These are phyloP conservation scores for Raja brachyura DNA, from an alignment of 2,113 vertebrate species.

Conservation along the genomic window DNA sequence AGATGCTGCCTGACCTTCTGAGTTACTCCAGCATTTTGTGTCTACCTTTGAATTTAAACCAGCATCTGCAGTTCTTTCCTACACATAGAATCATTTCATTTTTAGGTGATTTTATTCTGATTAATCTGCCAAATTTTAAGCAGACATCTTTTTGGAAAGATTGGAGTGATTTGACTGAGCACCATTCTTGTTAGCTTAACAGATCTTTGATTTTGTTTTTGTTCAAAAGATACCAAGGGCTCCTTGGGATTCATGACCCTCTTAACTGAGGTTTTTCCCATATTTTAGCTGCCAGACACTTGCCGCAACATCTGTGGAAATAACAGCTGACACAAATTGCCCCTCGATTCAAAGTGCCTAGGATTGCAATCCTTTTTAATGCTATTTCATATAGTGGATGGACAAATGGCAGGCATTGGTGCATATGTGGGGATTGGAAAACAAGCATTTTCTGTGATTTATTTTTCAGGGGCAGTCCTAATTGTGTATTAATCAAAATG, in stretches of 20 bases:
- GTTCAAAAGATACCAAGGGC: background rate
- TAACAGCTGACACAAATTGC: slow-evolving; percentile 24
- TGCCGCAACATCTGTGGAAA: slow-evolving; percentile 24
- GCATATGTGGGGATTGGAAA: background rate
- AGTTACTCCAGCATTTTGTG: too few relatives aligned
- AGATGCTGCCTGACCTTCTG: too few relatives aligned
- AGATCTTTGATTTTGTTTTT: background rate
- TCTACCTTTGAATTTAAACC: too few relatives aligned
- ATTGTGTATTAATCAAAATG: background rate
- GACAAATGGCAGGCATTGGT: slow-evolving; percentile 21
- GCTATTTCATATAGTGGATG: background rate
- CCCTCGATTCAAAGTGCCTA: background rate
- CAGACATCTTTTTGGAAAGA: background rate
- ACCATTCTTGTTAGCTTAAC: background rate
- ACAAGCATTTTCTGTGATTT: slow-evolving; percentile 18
- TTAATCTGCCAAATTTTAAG: background rate
- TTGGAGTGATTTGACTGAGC: background rate
- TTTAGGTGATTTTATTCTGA: background rate
- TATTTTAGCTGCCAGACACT: slow-evolving; percentile 25
- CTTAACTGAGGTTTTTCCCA: slow-evolving; percentile 4
- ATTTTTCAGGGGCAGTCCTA: background rate
- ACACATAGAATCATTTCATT: background rate
- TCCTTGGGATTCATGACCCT: slow-evolving; percentile 12
- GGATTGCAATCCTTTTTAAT: slow-evolving; percentile 4
- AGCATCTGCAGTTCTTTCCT: too few relatives aligned